A percentile compares a stretch with the other conserved stretches of the same genome.
phyloP scores from a whole-genome alignment of 2,797 vertebrate genomes.

The Pseudotriccus pelzelni region DNA sequence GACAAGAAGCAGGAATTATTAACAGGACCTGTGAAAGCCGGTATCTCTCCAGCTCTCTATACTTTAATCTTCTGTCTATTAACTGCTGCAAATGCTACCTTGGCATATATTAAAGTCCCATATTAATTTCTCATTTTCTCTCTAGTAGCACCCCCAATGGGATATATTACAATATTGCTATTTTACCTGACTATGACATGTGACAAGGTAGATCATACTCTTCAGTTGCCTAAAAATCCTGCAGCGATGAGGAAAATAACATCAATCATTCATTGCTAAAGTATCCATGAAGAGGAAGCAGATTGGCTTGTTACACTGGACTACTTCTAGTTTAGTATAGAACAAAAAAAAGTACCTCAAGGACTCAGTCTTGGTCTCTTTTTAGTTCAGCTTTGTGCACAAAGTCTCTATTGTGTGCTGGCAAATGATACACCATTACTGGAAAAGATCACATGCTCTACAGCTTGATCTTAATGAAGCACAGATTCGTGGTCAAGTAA shows the following conservation, averaged over 20 bases:
- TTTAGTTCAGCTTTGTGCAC: neutral
- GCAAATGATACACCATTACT: neutral
- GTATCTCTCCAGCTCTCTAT: neutral
- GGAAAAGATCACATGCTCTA: slow-evolving; percentile 1
- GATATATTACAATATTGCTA: slow-evolving; percentile 22
- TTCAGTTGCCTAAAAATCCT: slow-evolving; percentile 31
- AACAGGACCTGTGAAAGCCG: slow-evolving; percentile 2
- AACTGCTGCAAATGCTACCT: neutral
- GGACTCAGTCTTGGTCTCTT: neutral
- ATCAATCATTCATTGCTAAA: slow-evolving; percentile 59
- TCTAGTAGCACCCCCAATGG: neutral
- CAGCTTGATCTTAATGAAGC: slow-evolving; percentile 29
- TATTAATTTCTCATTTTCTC: slow-evolving; percentile 56
- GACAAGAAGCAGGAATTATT: slow-evolving; percentile 29
- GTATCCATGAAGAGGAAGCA: slow-evolving; percentile 12
- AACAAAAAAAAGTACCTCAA: neutral
- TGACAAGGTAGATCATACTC: slow-evolving; percentile 34
- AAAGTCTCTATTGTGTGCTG: neutral
- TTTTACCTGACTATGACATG: slow-evolving; percentile 32
- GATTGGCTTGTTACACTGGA: slow-evolving; percentile 47
- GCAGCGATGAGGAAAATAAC: slow-evolving; percentile 13
- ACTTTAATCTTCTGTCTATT: slow-evolving; percentile 29
- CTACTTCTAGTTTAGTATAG: slow-evolving; percentile 22
- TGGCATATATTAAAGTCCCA: neutral
- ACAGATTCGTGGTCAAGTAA: neutral